phyloP scores from a whole-genome alignment of 2,113 vertebrate genomes.

The Charina bottae region DNA sequence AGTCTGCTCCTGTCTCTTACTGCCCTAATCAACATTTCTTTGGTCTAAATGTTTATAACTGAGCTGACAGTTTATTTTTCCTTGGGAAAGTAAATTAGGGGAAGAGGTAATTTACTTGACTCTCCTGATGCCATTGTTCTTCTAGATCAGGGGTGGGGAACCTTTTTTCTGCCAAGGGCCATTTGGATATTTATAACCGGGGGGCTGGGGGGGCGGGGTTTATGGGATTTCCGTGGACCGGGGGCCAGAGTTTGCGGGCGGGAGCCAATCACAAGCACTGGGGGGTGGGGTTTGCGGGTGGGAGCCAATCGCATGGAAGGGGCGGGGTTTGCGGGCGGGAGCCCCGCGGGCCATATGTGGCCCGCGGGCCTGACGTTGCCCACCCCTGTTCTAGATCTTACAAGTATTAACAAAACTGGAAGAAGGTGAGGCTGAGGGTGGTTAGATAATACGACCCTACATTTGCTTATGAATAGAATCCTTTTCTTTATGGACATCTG shows the following conservation, averaged over 20 bases:
- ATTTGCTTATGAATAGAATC: not conserved
- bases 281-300: too few relatives aligned
- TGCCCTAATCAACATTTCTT: not conserved
- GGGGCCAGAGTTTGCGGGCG: too few relatives aligned
- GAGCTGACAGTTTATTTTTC: not conserved
- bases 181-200: too few relatives aligned
- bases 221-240: too few relatives aligned
- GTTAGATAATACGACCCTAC: not conserved
- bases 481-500: not conserved
- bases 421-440: not conserved
- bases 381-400: not conserved
- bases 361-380: too few relatives aligned
- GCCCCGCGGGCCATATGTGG: too few relatives aligned
- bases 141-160: too few relatives aligned
- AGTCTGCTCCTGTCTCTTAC: not conserved
- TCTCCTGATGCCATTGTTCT: not conserved
- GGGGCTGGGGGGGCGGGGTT: too few relatives aligned
- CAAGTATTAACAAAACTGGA: not conserved
- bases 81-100: not conserved
- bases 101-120: not conserved
- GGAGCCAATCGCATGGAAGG: too few relatives aligned
- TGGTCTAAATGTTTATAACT: not conserved
- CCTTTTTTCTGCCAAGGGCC: too few relatives aligned
- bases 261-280: too few relatives aligned
- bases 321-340: too few relatives aligned